Conservation (phyloP, 1,140 invertebrate species). For the Lordiphosa stackelbergi region DNA sequence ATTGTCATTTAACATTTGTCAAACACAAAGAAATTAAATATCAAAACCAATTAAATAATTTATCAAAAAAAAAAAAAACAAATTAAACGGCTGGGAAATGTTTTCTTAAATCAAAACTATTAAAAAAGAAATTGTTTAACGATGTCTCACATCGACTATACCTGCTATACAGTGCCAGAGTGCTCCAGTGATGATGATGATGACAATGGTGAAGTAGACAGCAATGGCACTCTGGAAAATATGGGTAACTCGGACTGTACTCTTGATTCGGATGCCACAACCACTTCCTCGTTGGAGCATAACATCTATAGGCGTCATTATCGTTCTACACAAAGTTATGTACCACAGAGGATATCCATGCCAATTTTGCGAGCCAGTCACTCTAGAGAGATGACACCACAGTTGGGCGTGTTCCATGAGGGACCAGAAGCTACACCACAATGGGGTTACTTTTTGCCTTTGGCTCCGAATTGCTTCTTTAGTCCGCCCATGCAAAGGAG, state of each 20-base stretch:
- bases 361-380: slow-evolving; percentile 42
- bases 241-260: slow-evolving; percentile 47
- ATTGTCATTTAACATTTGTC: slow-evolving; percentile 57
- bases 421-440: slow-evolving; percentile 47
- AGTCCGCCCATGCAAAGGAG: slow-evolving; percentile 67
- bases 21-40: slow-evolving; percentile 13
- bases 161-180: slow-evolving; percentile 73
- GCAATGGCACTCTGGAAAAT: slow-evolving; percentile 58
- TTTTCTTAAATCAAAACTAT: slow-evolving; percentile 24
- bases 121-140: slow-evolving; percentile 11
- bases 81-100: slow-evolving; percentile 26
- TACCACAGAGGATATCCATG: slow-evolving; percentile 51
- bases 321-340: slow-evolving; percentile 35
- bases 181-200: slow-evolving; percentile 49
- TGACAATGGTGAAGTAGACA: slow-evolving; percentile 26
- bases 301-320: slow-evolving; percentile 45
- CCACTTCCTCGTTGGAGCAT: slow-evolving; percentile 57
- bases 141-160: slow-evolving; percentile 70
- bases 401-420: slow-evolving; percentile 60
- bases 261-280: slow-evolving; percentile 53
- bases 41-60: slow-evolving; percentile 51
- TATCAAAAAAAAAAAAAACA: slow-evolving; percentile 9
- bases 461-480: slow-evolving; percentile 61
- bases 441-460: slow-evolving; percentile 73
- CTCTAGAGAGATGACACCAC: slow-evolving; percentile 54